These are phyloP conservation scores for Sarcophilus harrisii DNA, from an alignment of 2,797 vertebrate species.

Conservation along the genomic window DNA sequence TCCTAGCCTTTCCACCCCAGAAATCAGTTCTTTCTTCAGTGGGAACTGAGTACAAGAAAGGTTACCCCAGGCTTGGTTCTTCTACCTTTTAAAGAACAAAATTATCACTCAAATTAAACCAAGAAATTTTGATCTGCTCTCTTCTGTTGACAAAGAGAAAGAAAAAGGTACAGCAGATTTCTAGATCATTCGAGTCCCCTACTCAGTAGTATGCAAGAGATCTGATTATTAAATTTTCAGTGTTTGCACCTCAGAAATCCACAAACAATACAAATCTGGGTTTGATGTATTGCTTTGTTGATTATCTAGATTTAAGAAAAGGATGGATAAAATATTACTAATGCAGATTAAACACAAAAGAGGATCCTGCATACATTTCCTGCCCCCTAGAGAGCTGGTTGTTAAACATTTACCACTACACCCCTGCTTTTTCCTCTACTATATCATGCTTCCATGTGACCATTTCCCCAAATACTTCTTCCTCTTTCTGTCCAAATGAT, in stretches of 20 bases:
- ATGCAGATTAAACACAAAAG: not conserved
- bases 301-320: not conserved
- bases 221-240: not conserved
- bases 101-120: not conserved
- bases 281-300: not conserved
- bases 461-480: not conserved
- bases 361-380: not conserved
- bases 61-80: not conserved
- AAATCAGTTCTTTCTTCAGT: not conserved
- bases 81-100: not conserved
- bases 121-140: not conserved
- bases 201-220: not conserved
- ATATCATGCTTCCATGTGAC: not conserved
- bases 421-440: not conserved
- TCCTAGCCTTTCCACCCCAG: not conserved
- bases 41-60: not conserved
- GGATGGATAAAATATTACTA: not conserved
- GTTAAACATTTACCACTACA: not conserved
- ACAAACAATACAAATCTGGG: not conserved
- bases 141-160: not conserved
- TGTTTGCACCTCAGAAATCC: not conserved
- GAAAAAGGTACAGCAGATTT: not conserved
- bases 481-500: not conserved
- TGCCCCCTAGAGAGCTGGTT: not conserved
- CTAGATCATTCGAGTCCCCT: not conserved